These are phyloP conservation scores for Brachypodius melanocephalos DNA, from an alignment of 2,113 vertebrate genomes.

Conservation along the genomic window DNA sequence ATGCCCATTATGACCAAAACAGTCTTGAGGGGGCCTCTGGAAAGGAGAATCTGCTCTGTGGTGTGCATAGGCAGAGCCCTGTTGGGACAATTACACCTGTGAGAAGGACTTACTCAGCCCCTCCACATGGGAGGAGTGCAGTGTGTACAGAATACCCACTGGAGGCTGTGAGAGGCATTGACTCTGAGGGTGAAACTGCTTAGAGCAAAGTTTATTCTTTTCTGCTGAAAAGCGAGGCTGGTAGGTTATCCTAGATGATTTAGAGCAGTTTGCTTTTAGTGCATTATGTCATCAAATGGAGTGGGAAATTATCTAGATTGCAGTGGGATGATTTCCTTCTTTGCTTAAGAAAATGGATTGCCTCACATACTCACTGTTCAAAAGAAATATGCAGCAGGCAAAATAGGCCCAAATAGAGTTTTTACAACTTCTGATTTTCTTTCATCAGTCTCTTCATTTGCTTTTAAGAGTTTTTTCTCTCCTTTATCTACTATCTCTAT, in stretches of 20 bases:
- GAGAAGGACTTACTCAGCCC: not conserved
- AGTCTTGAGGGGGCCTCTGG: not conserved
- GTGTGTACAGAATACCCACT: rapidly evolving
- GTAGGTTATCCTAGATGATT: slow-evolving; percentile 19
- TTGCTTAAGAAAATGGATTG: slow-evolving; percentile 27
- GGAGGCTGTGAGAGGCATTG: not conserved
- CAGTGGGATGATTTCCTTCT: not conserved
- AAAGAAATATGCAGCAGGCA: not conserved
- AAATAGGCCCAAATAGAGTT: not conserved
- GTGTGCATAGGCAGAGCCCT: not conserved
- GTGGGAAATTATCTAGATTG: slow-evolving; percentile 35
- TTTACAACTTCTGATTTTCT: not conserved
- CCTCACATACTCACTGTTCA: not conserved
- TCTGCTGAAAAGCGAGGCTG: not conserved
- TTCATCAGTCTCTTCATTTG: not conserved
- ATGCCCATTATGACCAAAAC: not conserved
- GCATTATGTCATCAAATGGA: slow-evolving; percentile 7
- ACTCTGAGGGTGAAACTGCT: not conserved
- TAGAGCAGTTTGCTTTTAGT: slow-evolving; percentile 25
- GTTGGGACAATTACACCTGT: not conserved
- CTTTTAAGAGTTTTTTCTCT: not conserved
- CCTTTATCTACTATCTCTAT: not conserved
- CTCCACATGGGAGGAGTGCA: not conserved
- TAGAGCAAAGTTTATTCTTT: not conserved
- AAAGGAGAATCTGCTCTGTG: not conserved